Base-by-base conservation (phyloP, 2,113 vertebrate species). In the Seriola quinqueradiata region DNA sequence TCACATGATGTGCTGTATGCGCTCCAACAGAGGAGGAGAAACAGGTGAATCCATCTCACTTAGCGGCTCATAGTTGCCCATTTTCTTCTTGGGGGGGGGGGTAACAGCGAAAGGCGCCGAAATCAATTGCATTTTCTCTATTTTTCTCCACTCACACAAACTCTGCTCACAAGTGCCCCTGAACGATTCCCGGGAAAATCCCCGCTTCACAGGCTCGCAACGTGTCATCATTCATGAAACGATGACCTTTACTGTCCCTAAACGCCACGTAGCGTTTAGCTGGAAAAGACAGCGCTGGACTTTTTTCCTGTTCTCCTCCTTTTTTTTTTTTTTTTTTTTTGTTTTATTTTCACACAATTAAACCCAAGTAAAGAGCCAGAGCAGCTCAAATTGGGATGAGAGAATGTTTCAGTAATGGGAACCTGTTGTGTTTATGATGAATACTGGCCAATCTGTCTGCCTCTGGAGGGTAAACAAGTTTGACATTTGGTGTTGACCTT, bases 401-500 rank as follows among this genome's bases (percentile, higher is more conserved):
- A 17, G 60, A 78, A 85, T 78, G 82, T 77, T 90, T 82, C 73
- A 23, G 61, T 81, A 73, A 93, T 88, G 64, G 72, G 80, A 90
- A 86, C 83, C 86, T 89, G 87, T 88, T 84, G 83, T 86, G 87
- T 87, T 94, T 87, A 48, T 90, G 86, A 93, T 87, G 91, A 89
- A 91, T 74, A 89, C 72, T 36, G 87, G 67, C 83, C 89, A 87
- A 89, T 87, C 65, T 52, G 73, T 87, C 81, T 89, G 70, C 76
- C 83, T 92, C 80, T 87, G 87, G 87, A 90, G 87, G 85, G 85
- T 90, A 90, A 96, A 95, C 86, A 95, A 9, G 73, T 79, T 84
- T 91, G 88, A 92, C 81, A 94, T 94, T 93, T 93, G 87, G 80
- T 58, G 58, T 87, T 95, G 94, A 94, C 82, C 94, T 94, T 95